Evolutionary conservation across 1,140 invertebrate genomes (phyloP).

Genomic region (Apocrypta bakeri): DNA sequence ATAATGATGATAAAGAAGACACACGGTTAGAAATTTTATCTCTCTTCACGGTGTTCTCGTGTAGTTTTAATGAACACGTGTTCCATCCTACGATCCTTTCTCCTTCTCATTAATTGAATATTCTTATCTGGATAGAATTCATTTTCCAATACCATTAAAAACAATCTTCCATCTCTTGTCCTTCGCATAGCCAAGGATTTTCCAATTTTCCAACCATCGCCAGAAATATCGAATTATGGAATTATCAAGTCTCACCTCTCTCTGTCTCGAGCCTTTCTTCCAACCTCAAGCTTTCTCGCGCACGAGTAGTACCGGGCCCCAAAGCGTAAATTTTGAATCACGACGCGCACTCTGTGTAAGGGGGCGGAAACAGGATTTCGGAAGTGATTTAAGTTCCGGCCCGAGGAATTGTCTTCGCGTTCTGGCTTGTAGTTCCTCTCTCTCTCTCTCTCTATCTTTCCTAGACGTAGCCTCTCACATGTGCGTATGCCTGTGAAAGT

Average conservation of each 20-base stretch:
- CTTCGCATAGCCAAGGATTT: neutral
- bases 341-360: constrained; percentile 27
- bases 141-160: constrained; percentile 42
- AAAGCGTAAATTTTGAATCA: constrained; percentile 49
- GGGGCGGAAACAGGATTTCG: constrained; percentile 45
- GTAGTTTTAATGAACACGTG: neutral
- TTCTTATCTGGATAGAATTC: constrained; percentile 15
- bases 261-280: neutral
- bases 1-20: neutral
- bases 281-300: neutral
- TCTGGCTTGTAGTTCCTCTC: constrained; percentile 20
- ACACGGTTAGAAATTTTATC: constrained; percentile 5
- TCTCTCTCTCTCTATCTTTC: neutral
- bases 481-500: too few species aligned
- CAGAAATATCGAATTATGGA: constrained; percentile 46
- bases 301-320: neutral
- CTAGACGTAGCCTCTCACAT: too few species aligned
- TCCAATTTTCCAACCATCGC: constrained; percentile 27
- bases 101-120: constrained; percentile 11
- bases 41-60: neutral
- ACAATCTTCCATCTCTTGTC: neutral
- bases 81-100: neutral
- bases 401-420: constrained; percentile 44
- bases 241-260: constrained; percentile 28
- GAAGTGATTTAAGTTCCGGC: constrained; percentile 49